phyloP scores from a whole-genome alignment of 2,797 vertebrate species.

The Lagocephalus sceleratus region DNA sequence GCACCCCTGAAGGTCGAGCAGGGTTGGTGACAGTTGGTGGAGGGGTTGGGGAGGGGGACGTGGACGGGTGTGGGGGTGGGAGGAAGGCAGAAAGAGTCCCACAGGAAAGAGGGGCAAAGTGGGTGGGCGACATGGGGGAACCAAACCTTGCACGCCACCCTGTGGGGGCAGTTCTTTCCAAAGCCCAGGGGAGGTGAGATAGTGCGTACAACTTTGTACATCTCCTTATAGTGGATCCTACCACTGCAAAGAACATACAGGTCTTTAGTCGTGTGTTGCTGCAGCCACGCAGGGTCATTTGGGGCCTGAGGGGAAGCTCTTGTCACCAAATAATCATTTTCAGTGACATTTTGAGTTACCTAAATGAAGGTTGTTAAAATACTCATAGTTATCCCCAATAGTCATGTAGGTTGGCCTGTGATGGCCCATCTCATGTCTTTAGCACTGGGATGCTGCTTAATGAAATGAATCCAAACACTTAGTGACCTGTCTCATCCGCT shows the following conservation, averaged over 20 bases:
- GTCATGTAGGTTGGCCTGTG: no score
- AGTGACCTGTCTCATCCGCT: no score
- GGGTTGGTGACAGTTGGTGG: conserved; percentile 35
- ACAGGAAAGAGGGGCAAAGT: conserved; percentile 33
- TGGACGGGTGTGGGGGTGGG: conserved; percentile 50
- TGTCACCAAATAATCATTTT: not conserved
- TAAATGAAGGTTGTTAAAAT: no score
- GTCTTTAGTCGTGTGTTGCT: conserved; percentile 58
- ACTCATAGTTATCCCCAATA: no score
- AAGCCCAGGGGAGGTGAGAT: conserved; percentile 99
- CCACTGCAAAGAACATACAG: conserved; percentile 96
- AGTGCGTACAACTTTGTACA: conserved; percentile 99
- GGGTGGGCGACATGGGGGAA: conserved; percentile 67
- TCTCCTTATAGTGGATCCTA: conserved; percentile 99
- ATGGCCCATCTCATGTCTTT: no score
- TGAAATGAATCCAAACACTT: no score
- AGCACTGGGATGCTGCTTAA: no score
- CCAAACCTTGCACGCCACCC: conserved; percentile 99
- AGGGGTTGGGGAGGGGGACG: conserved; percentile 28
- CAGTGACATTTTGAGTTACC: not conserved
- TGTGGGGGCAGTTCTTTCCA: conserved; percentile 99
- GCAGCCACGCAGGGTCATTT: conserved; percentile 9
- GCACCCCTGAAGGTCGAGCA: conserved; percentile 52
- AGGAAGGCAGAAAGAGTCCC: conserved; percentile 67
- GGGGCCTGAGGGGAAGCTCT: not conserved